Percentiles rank a stretch among this genome's conserved stretches.
Evolutionary conservation across 2,113 vertebrate genomes (phyloP).

Genomic region (Syrrhaptes paradoxus): DNA sequence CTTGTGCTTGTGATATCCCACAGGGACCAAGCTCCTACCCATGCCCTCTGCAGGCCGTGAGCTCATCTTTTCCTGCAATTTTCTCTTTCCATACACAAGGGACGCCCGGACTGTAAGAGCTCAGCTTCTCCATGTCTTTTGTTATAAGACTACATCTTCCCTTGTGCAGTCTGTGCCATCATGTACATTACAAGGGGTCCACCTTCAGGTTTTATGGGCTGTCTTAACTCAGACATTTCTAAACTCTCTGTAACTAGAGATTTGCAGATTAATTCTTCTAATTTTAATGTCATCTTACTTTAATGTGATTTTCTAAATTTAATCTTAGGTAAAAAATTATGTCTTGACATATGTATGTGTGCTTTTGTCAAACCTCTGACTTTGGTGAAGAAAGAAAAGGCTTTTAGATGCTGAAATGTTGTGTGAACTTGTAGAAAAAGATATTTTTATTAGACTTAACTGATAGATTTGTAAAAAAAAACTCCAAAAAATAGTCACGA

Average conservation of each 20-base stretch:
- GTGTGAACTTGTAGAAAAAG: neutral
- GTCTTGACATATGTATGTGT: neutral
- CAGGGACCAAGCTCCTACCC: neutral
- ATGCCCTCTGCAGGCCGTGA: neutral
- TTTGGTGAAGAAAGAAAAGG: neutral
- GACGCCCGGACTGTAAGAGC: neutral
- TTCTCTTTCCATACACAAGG: neutral
- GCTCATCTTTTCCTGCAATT: neutral
- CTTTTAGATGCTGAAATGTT: neutral
- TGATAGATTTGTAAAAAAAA: neutral
- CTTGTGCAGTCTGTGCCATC: neutral
- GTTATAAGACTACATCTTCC: neutral
- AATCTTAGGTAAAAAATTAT: neutral
- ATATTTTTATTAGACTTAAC: neutral
- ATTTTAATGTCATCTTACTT: neutral
- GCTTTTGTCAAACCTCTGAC: neutral
- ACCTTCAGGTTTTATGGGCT: neutral
- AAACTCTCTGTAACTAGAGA: accelerated
- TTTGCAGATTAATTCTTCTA: neutral
- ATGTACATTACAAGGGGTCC: neutral
- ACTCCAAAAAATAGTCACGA: neutral
- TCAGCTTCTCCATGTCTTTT: neutral
- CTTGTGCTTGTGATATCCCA: neutral
- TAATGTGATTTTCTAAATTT: neutral
- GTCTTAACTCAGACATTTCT: neutral